Percentiles rank a stretch among this genome's conserved stretches.
Conservation (phyloP, 2,113 vertebrate species). For the Nansenia antarctica region DNA sequence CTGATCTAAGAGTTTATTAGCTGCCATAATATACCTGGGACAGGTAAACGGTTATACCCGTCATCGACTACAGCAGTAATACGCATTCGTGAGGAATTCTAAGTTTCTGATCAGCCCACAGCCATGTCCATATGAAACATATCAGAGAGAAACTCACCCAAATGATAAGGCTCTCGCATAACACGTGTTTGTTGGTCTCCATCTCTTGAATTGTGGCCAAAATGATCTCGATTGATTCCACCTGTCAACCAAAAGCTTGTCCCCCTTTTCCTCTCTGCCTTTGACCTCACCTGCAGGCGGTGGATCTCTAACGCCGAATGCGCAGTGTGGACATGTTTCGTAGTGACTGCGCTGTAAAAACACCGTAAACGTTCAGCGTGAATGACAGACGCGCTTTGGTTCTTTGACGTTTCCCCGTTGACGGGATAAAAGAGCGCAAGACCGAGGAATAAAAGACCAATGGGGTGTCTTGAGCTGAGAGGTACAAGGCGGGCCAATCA, state of each 20-base stretch:
- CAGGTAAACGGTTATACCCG: constrained; percentile 54
- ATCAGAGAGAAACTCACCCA: constrained; percentile 76
- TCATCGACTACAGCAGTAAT: neutral
- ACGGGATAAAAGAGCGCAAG: constrained; percentile 34
- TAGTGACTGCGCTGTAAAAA: constrained; percentile 4
- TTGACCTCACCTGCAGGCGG: constrained; percentile 76
- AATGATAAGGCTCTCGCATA: constrained; percentile 78
- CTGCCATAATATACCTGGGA: constrained; percentile 29
- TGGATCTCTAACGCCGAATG: constrained; percentile 31
- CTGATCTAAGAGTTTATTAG: too few species aligned
- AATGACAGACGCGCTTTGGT: constrained; percentile 52
- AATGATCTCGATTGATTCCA: constrained; percentile 50
- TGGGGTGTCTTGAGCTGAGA: constrained; percentile 12
- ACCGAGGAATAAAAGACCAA: constrained; percentile 28
- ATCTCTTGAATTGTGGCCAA: constrained; percentile 49
- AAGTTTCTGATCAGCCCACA: neutral
- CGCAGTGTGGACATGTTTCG: neutral
- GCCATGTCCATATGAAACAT: neutral
- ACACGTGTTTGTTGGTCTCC: constrained; percentile 68
- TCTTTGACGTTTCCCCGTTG: constrained; percentile 22
- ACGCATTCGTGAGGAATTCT: neutral
- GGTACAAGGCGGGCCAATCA: constrained; percentile 60
- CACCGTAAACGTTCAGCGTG: constrained; percentile 55
- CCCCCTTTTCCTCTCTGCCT: constrained; percentile 60
- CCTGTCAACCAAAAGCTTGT: constrained; percentile 59